Evolutionary conservation across 2,113 vertebrate genomes (phyloP).

Genomic region (Oryzias celebensis): DNA sequence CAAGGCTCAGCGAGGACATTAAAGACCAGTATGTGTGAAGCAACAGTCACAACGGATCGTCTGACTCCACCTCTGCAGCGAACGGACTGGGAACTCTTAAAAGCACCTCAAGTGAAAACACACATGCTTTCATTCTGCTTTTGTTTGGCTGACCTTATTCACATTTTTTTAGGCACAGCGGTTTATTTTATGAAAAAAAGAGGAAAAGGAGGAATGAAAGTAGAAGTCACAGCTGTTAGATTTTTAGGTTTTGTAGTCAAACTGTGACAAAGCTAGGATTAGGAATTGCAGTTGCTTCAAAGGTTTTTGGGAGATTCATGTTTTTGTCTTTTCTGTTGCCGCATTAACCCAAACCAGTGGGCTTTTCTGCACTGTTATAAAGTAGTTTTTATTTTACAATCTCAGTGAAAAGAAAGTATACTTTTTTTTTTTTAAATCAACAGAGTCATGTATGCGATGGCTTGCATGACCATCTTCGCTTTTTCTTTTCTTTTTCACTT

Average conservation of each 20-base stretch:
- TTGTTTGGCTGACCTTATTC: slow-evolving; percentile 38
- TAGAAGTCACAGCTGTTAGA: slow-evolving; percentile 14
- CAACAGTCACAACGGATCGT: slow-evolving; percentile 7
- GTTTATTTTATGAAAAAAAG: slow-evolving; percentile 64
- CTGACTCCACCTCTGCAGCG: slow-evolving; percentile 44
- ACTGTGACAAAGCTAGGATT: slow-evolving; percentile 18
- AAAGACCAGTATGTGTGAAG: slow-evolving; percentile 78
- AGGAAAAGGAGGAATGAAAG: slow-evolving; percentile 35
- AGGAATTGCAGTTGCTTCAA: slow-evolving; percentile 45
- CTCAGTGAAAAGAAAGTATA: background rate
- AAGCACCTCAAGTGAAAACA: slow-evolving; percentile 54
- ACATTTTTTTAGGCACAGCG: slow-evolving; percentile 81
- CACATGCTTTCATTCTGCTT: slow-evolving; percentile 42
- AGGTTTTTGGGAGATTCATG: slow-evolving; percentile 68
- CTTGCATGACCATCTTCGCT: slow-evolving; percentile 44
- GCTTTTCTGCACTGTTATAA: slow-evolving; percentile 76
- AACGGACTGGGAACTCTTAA: slow-evolving; percentile 64
- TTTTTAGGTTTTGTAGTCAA: slow-evolving; percentile 13
- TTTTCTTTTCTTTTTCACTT: slow-evolving; percentile 44
- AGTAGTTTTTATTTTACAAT: slow-evolving; percentile 27
- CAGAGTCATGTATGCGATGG: slow-evolving; percentile 33
- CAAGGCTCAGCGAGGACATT: slow-evolving; percentile 72
- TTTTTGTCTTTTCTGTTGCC: slow-evolving; percentile 38
- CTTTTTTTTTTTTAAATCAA: slow-evolving; percentile 14
- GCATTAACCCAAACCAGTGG: slow-evolving; percentile 58